These are phyloP conservation scores for Muscidifurax raptorellus DNA, from an alignment of 1,140 invertebrate genomes.

Conservation along the genomic window DNA sequence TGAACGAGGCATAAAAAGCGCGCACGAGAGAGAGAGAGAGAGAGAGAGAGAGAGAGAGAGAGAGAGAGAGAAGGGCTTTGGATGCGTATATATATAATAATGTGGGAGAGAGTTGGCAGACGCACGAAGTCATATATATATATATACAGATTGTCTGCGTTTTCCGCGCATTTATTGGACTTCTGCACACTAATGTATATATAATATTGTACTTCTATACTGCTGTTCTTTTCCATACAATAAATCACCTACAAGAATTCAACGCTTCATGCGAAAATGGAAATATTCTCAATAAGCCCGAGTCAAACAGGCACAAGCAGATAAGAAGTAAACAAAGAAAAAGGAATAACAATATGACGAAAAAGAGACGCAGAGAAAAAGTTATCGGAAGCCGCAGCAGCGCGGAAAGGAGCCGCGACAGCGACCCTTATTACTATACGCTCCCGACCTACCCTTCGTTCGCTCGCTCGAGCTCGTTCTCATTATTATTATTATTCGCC, in stretches of 20 bases:
- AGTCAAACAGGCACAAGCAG: no score
- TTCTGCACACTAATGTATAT: no score
- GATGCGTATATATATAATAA: not conserved
- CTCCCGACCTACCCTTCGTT: conserved; percentile 57
- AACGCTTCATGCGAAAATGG: no score
- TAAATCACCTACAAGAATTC: no score
- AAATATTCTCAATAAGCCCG: no score
- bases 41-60: conserved; percentile 5
- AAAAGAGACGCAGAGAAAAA: not conserved
- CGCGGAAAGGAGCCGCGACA: conserved; percentile 18
- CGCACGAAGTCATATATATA: not conserved
- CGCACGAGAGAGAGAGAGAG: not conserved
- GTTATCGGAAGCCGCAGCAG: not conserved
- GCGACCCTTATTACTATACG: conserved; percentile 54
- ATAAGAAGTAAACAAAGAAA: not conserved
- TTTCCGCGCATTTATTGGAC: no score
- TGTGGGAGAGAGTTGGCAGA: not conserved
- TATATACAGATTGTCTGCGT: no score
- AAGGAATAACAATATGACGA: not conserved
- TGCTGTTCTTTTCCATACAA: no score
- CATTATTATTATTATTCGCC: conserved; percentile 25
- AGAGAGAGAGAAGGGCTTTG: not conserved
- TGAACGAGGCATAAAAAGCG: not conserved
- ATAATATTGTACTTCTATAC: no score
- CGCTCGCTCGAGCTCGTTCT: not conserved